These are phyloP conservation scores for Cryptotermes secundus DNA, from an alignment of 1,140 invertebrate genomes.

Conservation along the genomic window DNA sequence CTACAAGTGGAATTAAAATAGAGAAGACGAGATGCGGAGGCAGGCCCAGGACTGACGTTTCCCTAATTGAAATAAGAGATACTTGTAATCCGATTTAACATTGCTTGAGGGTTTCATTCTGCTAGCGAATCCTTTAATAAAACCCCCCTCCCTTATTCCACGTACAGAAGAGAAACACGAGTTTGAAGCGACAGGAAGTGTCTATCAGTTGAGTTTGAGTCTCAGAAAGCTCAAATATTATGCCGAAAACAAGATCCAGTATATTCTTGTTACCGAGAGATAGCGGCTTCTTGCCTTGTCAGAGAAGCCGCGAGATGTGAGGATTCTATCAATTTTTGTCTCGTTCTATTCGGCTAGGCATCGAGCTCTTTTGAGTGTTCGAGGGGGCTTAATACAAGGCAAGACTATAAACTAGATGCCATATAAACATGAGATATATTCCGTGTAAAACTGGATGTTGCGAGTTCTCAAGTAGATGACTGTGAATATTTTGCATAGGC, in stretches of 20 bases:
- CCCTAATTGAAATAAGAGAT: conserved; percentile 20
- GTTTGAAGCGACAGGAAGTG: not conserved
- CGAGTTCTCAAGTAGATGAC: too few relatives aligned
- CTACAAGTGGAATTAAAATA: not conserved
- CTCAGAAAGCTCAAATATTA: conserved; percentile 6
- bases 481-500: too few relatives aligned
- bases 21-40: not conserved
- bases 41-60: not conserved
- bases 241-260: not conserved
- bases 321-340: too few relatives aligned
- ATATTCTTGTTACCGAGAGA: not conserved
- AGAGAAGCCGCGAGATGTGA: too few relatives aligned
- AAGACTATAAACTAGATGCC: too few relatives aligned
- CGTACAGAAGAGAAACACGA: not conserved
- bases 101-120: conserved; percentile 15
- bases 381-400: too few relatives aligned
- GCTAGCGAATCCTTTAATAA: conserved; percentile 8
- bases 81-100: not conserved
- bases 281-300: too few relatives aligned
- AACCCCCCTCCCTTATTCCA: not conserved
- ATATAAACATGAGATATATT: too few relatives aligned
- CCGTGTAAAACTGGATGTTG: too few relatives aligned
- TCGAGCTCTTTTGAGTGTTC: too few relatives aligned
- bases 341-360: too few relatives aligned
- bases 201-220: not conserved